Evolutionary conservation across 2,888 invertebrate species (phyloP), one percentile per base, ranked within the genome.

Genomic region (Bellardia bayeri): DNA sequence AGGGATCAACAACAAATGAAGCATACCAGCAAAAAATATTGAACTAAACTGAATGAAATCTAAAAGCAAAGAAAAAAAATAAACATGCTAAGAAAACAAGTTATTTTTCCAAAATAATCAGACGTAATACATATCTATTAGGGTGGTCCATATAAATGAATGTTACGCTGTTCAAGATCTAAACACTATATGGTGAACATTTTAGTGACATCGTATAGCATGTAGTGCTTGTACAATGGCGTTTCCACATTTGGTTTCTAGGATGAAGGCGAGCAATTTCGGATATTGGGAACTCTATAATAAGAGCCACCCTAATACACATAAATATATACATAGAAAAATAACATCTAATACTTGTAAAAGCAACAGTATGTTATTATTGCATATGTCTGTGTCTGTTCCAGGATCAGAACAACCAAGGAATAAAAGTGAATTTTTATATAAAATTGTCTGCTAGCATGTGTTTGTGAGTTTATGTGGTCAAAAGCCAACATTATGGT

Each of bases 1-100:
- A 90, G 90, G 90, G 90, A 91, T 90, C 91, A 90, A 91, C 66
- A 91, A 91, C 90, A 92, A 90, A 91, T 90, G 90, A 91, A 91
- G 91, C 91, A 91, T 13, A 45, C 33, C 0, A 72, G 54, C 51
- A 40, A 71, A 51, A 69, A 78, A 76, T 80, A 54, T 14, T 56
- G 14, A 64, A 64, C 61, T 49, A 66, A 66, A 82, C 49, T 42
- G 51, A 54, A 78, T 71, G 45, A 63, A n/a, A 90, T 82, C 85
- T 89, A 89, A 89, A 89, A 89, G 87, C 89, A 89, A 86, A 86
- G 75, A 87, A 89, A 87, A 90, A 89, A 91, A 91, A 89, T 72
- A 64, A 23, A 49, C 14, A 49, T 64, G 72, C 72, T 82, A 68
- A 78, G 74, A 85, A 80, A 85, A 75, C 42, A 69, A 69, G 56